phyloP scores from a whole-genome alignment of 2,888 invertebrate genomes.

The Volucella inflata region DNA sequence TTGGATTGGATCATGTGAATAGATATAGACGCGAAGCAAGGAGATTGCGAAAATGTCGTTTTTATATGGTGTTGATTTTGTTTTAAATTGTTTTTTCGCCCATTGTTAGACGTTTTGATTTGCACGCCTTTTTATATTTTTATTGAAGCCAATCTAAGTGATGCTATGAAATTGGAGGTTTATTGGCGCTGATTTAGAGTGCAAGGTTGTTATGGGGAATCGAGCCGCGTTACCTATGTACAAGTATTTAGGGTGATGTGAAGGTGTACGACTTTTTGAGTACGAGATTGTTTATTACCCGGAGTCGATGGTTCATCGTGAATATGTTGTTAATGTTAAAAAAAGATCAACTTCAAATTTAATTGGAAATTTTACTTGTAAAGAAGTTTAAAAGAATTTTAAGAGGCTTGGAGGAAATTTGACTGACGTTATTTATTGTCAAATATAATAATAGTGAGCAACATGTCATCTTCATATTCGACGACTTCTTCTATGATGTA shows the following conservation, averaged over 20 bases:
- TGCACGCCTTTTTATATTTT: slow-evolving; percentile 14
- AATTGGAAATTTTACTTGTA: too few relatives aligned
- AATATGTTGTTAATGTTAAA: neutral
- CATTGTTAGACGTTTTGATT: slow-evolving; percentile 44
- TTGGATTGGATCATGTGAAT: slow-evolving; percentile 56
- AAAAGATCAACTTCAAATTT: neutral
- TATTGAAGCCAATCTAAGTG: slow-evolving; percentile 26
- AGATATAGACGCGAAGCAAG: neutral
- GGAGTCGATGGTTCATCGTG: slow-evolving; percentile 5
- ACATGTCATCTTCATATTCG: too few relatives aligned
- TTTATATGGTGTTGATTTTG: neutral
- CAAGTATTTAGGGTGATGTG: slow-evolving; percentile 10
- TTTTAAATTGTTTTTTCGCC: neutral
- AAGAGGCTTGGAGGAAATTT: too few relatives aligned
- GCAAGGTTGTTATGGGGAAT: slow-evolving; percentile 62
- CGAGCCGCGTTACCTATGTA: neutral
- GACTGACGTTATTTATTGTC: too few relatives aligned
- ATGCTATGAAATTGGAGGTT: slow-evolving; percentile 23
- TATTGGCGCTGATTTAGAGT: slow-evolving; percentile 51
- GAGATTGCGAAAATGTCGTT: neutral
- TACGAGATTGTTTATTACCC: neutral
- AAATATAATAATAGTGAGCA: too few relatives aligned
- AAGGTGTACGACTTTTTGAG: slow-evolving; percentile 32
- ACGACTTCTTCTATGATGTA: too few relatives aligned
- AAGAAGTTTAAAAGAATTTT: too few relatives aligned